phyloP scores from a whole-genome alignment of 2,797 vertebrate species.

The Okamejei kenojei region DNA sequence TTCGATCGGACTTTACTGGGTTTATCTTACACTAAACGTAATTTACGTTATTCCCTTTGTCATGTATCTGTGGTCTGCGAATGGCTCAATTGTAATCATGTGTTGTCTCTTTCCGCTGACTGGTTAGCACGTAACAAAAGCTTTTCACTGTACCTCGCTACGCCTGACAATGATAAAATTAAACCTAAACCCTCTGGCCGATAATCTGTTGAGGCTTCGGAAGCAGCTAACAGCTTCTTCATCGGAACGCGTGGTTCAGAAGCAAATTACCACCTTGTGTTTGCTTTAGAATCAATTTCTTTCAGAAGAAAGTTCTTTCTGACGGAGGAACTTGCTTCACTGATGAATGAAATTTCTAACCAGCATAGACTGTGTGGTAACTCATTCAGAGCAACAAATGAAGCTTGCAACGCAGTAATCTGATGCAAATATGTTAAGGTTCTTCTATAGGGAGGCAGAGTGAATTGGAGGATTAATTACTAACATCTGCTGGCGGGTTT shows the following conservation, averaged over 20 bases:
- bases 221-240: neutral
- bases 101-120: too few relatives aligned
- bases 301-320: neutral
- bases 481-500: neutral
- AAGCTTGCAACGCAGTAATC: neutral
- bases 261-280: neutral
- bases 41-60: too few relatives aligned
- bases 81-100: too few relatives aligned
- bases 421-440: neutral
- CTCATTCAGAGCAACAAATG: neutral
- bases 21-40: too few relatives aligned
- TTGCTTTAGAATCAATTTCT: neutral
- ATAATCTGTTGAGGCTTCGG: too few relatives aligned
- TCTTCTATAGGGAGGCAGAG: neutral
- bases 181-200: neutral
- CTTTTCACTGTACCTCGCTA: too few relatives aligned
- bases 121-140: too few relatives aligned
- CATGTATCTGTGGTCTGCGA: too few relatives aligned
- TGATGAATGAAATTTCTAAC: conserved; percentile 8
- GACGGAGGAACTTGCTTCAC: neutral
- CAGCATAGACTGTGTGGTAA: neutral
- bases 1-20: too few relatives aligned
- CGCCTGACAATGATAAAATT: too few relatives aligned
- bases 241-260: neutral
- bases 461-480: neutral